Evolutionary conservation across 2,113 vertebrate species (phyloP).

Genomic region (Coptodon rendalli): DNA sequence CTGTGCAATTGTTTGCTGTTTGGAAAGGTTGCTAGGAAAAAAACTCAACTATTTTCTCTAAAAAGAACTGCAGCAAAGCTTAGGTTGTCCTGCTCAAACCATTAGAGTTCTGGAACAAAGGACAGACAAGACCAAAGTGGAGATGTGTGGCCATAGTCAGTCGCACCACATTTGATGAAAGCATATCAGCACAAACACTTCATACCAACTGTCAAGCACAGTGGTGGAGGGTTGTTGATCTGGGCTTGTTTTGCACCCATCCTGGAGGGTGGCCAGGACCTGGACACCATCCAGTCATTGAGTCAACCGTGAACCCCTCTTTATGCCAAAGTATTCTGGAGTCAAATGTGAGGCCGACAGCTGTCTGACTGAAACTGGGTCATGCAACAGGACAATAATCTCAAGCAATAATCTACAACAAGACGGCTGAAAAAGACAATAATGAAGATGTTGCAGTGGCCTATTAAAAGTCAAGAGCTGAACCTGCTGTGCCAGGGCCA

Average conservation of each 20-base stretch:
- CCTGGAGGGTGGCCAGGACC: not conserved
- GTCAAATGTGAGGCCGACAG: not conserved
- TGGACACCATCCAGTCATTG: not conserved
- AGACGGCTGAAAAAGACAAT: not conserved
- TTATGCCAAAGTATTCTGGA: not conserved
- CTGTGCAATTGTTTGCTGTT: not conserved
- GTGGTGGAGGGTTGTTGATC: not conserved
- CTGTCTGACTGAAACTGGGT: not conserved
- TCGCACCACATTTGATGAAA: not conserved
- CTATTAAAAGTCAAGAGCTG: not conserved
- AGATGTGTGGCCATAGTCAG: not conserved
- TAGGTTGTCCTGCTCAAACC: not conserved
- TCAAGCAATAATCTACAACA: not conserved
- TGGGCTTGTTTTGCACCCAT: not conserved
- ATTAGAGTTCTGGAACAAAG: not conserved
- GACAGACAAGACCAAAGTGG: not conserved
- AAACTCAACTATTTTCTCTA: rapidly evolving
- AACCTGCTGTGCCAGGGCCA: not conserved
- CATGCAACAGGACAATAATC: not conserved
- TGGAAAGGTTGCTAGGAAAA: not conserved
- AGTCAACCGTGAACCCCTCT: not conserved
- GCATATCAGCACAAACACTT: not conserved
- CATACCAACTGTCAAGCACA: not conserved
- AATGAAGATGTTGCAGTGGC: not conserved
- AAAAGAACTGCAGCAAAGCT: not conserved